Conservation (phyloP, 2,888 invertebrate species). For the Mechanitis mazaeus region DNA sequence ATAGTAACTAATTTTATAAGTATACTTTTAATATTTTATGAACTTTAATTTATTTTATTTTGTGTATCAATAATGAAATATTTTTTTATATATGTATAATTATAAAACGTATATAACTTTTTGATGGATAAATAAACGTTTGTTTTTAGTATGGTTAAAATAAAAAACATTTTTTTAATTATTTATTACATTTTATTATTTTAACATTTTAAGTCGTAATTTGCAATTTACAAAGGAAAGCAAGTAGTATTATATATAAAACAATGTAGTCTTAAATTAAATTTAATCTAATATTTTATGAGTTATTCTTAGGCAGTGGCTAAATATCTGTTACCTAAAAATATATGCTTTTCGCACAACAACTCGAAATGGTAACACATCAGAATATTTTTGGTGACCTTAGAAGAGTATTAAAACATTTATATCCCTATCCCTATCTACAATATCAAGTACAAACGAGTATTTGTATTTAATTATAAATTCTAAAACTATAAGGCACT, state of each 20-base stretch:
- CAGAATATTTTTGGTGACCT: constrained; percentile 66
- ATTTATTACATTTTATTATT: constrained; percentile 56
- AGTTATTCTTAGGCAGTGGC: constrained; percentile 63
- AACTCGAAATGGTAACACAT: constrained; percentile 62
- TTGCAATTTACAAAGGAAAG: constrained; percentile 71
- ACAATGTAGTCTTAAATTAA: constrained; percentile 44
- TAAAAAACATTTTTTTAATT: constrained; percentile 35
- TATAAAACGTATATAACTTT: too few species aligned
- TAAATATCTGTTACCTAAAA: constrained; percentile 34
- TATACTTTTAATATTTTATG: too few species aligned
- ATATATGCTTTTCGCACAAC: constrained; percentile 44
- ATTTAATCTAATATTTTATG: constrained; percentile 41
- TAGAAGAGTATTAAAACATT: constrained; percentile 45
- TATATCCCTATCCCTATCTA: constrained; percentile 40
- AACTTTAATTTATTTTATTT: too few species aligned
- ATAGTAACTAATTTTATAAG: too few species aligned
- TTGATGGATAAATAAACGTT: too few species aligned
- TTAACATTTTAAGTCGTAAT: constrained; percentile 64
- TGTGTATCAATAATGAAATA: too few species aligned
- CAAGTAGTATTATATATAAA: constrained; percentile 54
- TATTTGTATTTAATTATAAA: constrained; percentile 56
- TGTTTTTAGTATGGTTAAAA: constrained; percentile 18
- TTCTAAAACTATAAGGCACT: constrained; percentile 75
- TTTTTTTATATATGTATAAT: too few species aligned
- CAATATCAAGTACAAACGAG: constrained; percentile 62